Percentiles rank a stretch among this genome's conserved stretches.
Evolutionary conservation across 1,140 invertebrate genomes (phyloP).

Genomic region (Drosophila biarmipes): DNA sequence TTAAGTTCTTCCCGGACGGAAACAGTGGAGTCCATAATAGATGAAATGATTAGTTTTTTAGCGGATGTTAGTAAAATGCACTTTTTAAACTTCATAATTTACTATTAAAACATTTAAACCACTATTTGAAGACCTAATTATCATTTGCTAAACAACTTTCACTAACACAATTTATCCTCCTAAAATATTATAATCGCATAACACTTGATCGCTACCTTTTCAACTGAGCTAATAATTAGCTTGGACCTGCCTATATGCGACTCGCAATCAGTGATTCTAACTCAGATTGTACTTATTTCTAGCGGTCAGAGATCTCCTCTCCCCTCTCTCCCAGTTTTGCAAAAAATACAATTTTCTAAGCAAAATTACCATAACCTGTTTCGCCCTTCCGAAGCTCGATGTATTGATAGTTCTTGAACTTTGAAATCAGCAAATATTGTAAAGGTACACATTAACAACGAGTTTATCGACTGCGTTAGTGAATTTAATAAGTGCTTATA

Average conservation of each 20-base stretch:
- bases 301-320: background rate
- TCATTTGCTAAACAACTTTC: too few species aligned
- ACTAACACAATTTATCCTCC: too few species aligned
- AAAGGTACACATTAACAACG: background rate
- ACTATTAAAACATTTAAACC: background rate
- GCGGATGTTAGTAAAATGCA: too few species aligned
- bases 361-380: background rate
- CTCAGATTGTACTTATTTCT: background rate
- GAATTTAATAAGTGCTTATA: constrained; percentile 10
- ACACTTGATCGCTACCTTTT: background rate
- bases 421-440: background rate
- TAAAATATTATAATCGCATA: too few species aligned
- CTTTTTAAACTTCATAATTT: background rate
- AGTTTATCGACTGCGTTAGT: background rate
- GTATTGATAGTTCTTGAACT: background rate
- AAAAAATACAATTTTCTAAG: background rate
- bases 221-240: background rate
- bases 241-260: background rate
- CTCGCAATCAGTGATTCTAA: background rate
- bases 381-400: background rate
- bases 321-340: background rate
- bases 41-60: too few species aligned
- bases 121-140: too few species aligned
- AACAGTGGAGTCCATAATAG: too few species aligned
- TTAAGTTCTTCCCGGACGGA: background rate